phyloP scores from a whole-genome alignment of 2,888 invertebrate genomes.

The Drosophila siamana region DNA sequence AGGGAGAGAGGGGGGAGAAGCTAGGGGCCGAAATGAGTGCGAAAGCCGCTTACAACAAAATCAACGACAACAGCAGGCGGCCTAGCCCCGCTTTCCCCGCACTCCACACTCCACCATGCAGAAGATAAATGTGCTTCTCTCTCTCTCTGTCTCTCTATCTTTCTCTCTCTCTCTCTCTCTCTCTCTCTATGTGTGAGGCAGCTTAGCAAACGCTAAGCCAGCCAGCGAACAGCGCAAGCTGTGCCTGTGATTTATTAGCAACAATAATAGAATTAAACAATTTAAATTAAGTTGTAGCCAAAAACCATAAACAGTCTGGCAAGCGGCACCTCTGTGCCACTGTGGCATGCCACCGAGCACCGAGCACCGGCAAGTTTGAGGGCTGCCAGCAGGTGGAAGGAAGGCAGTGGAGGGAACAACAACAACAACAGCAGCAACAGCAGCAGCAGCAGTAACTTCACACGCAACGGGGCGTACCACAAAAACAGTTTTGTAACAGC shows the following conservation, averaged over 20 bases:
- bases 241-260: conserved; percentile 83
- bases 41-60: conserved; percentile 73
- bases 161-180: conserved; percentile 41
- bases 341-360: neutral
- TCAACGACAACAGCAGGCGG: conserved; percentile 58
- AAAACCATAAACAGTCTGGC: conserved; percentile 82
- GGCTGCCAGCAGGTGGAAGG: neutral
- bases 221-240: conserved; percentile 74
- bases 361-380: too few species aligned
- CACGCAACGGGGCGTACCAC: conserved; percentile 60
- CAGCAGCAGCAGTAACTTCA: too few species aligned
- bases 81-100: neutral
- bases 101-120: conserved; percentile 10
- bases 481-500: conserved; percentile 35
- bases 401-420: neutral
- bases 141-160: conserved; percentile 34
- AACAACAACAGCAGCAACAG: too few species aligned
- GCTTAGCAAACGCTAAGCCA: conserved; percentile 80
- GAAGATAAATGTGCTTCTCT: conserved; percentile 71
- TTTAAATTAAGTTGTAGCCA: conserved; percentile 84
- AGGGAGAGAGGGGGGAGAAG: conserved; percentile 1
- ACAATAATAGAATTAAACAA: conserved; percentile 84
- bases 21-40: conserved; percentile 51
- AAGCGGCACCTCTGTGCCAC: conserved; percentile 39
- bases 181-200: conserved; percentile 49